Evolutionary conservation across 2,797 vertebrate genomes (phyloP).

Genomic region (Peromyscus eremicus): DNA sequence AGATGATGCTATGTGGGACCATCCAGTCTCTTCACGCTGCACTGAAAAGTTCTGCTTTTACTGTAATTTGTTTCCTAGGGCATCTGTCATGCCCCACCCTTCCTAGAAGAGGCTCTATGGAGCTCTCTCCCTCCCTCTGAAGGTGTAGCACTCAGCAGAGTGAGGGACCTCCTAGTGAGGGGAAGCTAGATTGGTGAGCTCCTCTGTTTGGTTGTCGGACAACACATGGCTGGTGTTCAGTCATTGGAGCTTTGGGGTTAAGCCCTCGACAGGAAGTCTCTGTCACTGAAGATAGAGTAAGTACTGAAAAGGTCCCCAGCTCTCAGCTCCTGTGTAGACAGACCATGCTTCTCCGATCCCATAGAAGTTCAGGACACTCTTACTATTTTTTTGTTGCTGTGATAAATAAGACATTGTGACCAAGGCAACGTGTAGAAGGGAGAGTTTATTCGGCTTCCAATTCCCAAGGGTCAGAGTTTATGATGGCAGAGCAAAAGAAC

Average conservation of each 20-base stretch:
- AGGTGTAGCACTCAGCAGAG: no score
- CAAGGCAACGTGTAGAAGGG: background rate
- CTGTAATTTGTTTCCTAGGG: background rate
- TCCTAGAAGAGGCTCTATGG: background rate
- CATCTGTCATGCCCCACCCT: background rate
- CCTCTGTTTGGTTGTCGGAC: background rate
- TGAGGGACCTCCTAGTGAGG: fast-evolving
- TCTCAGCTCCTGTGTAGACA: background rate
- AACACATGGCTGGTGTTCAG: background rate
- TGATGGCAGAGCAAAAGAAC: background rate
- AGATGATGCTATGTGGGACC: background rate
- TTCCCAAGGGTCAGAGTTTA: background rate
- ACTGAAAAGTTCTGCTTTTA: background rate
- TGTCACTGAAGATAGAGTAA: background rate
- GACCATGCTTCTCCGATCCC: no score
- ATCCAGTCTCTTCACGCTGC: background rate
- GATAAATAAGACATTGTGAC: background rate
- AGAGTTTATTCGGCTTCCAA: background rate
- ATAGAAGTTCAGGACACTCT: fast-evolving
- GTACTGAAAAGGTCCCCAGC: background rate
- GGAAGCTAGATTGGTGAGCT: background rate
- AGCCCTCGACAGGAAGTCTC: background rate
- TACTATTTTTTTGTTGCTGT: background rate
- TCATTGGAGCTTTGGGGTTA: background rate
- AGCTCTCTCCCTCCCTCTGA: background rate